Evolutionary conservation across 2,797 vertebrate genomes (phyloP).

Genomic region (Anguilla pacifica): DNA sequence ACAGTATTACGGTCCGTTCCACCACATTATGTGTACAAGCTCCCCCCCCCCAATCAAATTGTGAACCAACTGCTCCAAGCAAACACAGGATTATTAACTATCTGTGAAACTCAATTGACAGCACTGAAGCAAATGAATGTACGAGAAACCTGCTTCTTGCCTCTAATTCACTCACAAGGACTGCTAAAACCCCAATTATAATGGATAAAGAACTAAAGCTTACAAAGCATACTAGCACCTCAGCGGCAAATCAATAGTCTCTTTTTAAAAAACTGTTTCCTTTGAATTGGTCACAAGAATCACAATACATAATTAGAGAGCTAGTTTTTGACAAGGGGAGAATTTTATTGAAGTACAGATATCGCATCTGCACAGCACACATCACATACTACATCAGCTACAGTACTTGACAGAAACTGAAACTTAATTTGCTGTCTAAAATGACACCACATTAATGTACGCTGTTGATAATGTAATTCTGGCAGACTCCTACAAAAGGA

Average conservation of each 20-base stretch:
- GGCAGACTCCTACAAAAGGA: neutral
- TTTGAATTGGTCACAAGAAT: neutral
- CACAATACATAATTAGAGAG: neutral
- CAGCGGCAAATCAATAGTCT: neutral
- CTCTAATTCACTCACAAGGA: neutral
- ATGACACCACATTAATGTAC: neutral
- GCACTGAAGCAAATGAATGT: neutral
- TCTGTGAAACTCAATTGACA: neutral
- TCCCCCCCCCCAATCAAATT: neutral
- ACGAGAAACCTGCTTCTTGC: neutral
- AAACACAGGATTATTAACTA: neutral
- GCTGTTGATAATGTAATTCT: neutral
- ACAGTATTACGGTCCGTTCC: neutral
- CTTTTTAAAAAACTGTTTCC: neutral
- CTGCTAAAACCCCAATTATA: neutral
- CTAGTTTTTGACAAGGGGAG: neutral
- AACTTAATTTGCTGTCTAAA: neutral
- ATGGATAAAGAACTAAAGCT: neutral
- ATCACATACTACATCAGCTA: neutral
- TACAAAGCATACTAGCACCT: slow-evolving; percentile 9
- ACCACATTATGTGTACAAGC: neutral
- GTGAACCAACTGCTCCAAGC: neutral
- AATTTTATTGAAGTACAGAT: neutral
- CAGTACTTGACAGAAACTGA: neutral
- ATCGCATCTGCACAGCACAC: neutral